A percentile compares a stretch with the other conserved stretches of the same genome.
These are phyloP conservation scores for Gambusia yucatana DNA, from an alignment of 2,797 vertebrate genomes.

Conservation along the genomic window DNA sequence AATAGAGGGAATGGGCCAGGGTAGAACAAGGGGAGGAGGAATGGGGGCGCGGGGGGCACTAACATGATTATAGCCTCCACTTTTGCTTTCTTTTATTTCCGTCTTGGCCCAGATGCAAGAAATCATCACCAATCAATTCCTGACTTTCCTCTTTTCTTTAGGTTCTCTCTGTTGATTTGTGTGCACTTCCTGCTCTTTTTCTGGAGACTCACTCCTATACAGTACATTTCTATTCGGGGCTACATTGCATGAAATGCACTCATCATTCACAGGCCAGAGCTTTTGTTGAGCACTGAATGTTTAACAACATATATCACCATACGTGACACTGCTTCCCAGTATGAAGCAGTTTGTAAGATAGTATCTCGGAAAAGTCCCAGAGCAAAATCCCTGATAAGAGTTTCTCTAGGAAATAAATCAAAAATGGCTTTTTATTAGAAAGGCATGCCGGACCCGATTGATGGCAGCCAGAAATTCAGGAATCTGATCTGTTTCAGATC, in stretches of 20 bases:
- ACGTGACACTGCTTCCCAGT: no score
- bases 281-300: neutral
- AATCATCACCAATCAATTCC: slow-evolving; percentile 77
- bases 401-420: neutral
- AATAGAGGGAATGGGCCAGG: slow-evolving; percentile 66
- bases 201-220: slow-evolving; percentile 10
- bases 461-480: neutral
- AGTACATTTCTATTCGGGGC: neutral
- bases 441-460: neutral
- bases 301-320: no score
- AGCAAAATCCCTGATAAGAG: neutral
- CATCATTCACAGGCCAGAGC: neutral
- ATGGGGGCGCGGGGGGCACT: slow-evolving; percentile 45
- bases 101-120: slow-evolving; percentile 72
- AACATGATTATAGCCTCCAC: slow-evolving; percentile 86
- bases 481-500: neutral
- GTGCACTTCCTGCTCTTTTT: slow-evolving; percentile 21
- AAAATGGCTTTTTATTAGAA: neutral
- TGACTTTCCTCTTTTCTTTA: slow-evolving; percentile 55
- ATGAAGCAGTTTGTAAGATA: neutral
- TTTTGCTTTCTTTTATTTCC: slow-evolving; percentile 79
- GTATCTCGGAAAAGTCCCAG: neutral
- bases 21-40: slow-evolving; percentile 39
- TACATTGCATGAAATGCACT: neutral
- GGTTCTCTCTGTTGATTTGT: slow-evolving; percentile 38